Evolutionary conservation across 1,140 invertebrate species (phyloP), one percentile per base, ranked within the genome.

Genomic region (Brevipalpus yothersi): DNA sequence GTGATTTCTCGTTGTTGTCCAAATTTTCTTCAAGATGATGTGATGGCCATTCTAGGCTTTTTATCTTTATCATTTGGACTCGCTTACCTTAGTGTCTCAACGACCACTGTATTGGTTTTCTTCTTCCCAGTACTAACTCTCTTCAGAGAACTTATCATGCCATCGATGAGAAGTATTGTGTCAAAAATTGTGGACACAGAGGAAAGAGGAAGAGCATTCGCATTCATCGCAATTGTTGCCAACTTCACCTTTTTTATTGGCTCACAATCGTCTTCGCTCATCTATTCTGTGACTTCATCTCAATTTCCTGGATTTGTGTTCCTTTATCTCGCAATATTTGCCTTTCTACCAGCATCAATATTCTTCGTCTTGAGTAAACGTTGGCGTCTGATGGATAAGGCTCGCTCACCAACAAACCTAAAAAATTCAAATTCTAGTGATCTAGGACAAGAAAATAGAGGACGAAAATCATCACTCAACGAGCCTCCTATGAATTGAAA

Each of bases 121-220:
- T 45, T 47, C 1, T 58, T 45, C 15, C 39, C 61, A n/a, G 40
- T 56, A 11, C 43, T 72, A 7, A 66, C 68, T 39, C 67, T 72
- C 51, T 66, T 74, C 53, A 69, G 69, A 60, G 72, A 72, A 15
- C 72, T 73, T 65, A 67, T 69, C 51, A 68, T 75, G 17, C 73
- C 74, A 31, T 69, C 69, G 4, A 62, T 74, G 5, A 61, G 75
- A 40, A 70, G 74, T 8, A 65, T 72, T 40, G 63, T 73, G 21
- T 75, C 74, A 5, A 72, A 71, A 60, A 64, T 73, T 56, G 72
- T 76, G 0, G 63, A 67, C 17, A 58, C 63, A 11, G 65, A 70
- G 64, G 75, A 76, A 65, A 72, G 72, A 67, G 73, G 74, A 72
- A 65, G 66, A 63, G 63, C 75, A 45, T 75, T 75, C 67, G 69